Base-by-base conservation (phyloP, 23 tunicate species). In the Diplosoma virens region DNA sequence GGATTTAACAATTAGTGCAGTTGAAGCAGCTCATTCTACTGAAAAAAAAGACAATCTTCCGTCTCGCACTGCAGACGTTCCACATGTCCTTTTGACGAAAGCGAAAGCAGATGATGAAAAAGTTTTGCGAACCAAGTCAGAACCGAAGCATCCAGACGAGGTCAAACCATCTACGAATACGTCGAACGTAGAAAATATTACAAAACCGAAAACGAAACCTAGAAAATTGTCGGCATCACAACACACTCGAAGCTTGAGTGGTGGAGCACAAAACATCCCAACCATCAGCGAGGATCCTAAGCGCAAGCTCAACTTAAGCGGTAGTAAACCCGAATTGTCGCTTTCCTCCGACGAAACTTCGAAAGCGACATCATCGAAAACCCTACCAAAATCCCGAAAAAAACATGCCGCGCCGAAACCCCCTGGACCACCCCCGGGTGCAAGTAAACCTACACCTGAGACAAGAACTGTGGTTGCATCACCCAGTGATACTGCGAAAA, bases 361-460 rank as follows among this genome's bases (percentile, higher is more conserved):
- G 33, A 2, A 64, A 27, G 26, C 79, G 4, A 20, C 41, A 28
- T 22, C 58, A 0, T 23, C 73, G 22, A 26, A 6, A 16, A 21
- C 30, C 26, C 59, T 59, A 21, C 45, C 31, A n/a, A 33, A 72
- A 22, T 50, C 71, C 0, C 52, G 58, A 25, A 76, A 55, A 27
- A 77, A 84, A 76, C 58, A 47, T 2, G 55, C 87, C 7, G 77
- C 89, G 1, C 89, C 82, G 14, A 76, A 75, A 67, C 78, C 80
- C 25, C 75, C 87, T 0, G 80, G 53, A 2, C 80, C 65, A 27
- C 78, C 86, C 16, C 78, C 78, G 27, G n/a, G n/a, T 22, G 54
- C 78, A 11, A 27, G 66, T 22, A 47, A 50, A 50, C 56, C 80
- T 30, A 23, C 73, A 46, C n/a, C 66, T 1, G 60, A 78, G 11